These are phyloP conservation scores for Octopus sinensis DNA, from an alignment of 1,140 invertebrate species.

Conservation along the genomic window DNA sequence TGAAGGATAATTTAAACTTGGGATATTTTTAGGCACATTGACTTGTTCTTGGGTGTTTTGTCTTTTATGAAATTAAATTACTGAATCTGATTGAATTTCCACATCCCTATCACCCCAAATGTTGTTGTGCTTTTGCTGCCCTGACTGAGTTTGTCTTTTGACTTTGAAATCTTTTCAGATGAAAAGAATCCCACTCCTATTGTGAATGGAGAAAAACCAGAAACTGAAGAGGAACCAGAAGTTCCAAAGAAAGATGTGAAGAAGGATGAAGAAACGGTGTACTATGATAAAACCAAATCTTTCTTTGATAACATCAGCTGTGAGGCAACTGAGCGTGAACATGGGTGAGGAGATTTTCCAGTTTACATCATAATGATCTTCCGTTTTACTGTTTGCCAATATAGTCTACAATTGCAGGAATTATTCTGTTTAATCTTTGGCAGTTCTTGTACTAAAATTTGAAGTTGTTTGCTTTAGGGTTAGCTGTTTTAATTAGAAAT, in stretches of 20 bases:
- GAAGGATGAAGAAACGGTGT: constrained; percentile 59
- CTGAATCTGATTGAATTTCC: not conserved
- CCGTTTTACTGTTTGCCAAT: too few relatives aligned
- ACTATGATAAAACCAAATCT: constrained; percentile 93
- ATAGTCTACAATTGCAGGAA: too few relatives aligned
- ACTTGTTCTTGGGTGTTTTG: not conserved
- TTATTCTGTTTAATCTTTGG: too few relatives aligned
- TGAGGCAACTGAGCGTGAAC: constrained; percentile 88
- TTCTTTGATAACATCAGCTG: constrained; percentile 99
- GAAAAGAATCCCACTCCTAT: constrained; percentile 29
- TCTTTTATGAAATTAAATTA: constrained; percentile 5
- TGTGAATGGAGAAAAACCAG: constrained; percentile 55
- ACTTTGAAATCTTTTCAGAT: constrained; percentile 25
- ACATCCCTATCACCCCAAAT: not conserved
- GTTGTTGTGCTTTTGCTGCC: not conserved
- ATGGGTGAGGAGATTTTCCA: constrained; percentile 64
- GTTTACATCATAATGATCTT: too few relatives aligned
- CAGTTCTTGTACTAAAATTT: too few relatives aligned
- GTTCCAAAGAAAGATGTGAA: constrained; percentile 53
- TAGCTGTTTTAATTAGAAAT: too few relatives aligned
- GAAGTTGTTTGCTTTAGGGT: too few relatives aligned
- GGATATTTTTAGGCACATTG: too few relatives aligned
- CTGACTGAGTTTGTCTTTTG: constrained; percentile 8
- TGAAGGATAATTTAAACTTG: too few relatives aligned
- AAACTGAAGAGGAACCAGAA: constrained; percentile 54